Percentiles rank a stretch among this genome's conserved stretches.
These are phyloP conservation scores for Perca schrenkii DNA, from an alignment of 2,113 vertebrate genomes.

Conservation along the genomic window DNA sequence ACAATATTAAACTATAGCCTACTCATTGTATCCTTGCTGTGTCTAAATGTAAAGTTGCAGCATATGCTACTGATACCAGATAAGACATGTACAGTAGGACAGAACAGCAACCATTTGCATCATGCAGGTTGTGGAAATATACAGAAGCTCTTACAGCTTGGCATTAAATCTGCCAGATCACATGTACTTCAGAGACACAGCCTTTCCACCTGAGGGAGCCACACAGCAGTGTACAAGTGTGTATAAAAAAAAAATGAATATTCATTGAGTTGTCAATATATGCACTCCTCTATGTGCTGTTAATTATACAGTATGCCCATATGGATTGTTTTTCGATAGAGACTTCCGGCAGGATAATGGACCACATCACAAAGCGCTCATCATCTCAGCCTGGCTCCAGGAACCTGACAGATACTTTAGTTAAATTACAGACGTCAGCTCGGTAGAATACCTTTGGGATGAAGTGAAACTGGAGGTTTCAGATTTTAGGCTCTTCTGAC, in stretches of 20 bases:
- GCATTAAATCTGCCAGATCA: neutral
- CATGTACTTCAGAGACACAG: neutral
- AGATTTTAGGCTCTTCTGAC: neutral
- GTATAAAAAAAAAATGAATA: neutral
- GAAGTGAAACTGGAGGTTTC: neutral
- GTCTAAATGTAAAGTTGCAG: neutral
- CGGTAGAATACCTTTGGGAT: neutral
- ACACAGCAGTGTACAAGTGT: neutral
- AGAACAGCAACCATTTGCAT: neutral
- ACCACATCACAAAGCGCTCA: neutral
- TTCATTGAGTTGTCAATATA: neutral
- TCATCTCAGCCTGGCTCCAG: constrained; percentile 6
- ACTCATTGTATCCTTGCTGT: neutral
- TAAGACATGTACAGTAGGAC: neutral
- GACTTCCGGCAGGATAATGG: neutral
- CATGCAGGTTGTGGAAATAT: neutral
- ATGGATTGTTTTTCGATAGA: neutral
- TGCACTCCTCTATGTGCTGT: neutral
- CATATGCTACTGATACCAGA: neutral
- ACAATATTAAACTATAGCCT: neutral
- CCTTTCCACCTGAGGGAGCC: neutral
- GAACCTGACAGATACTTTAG: neutral
- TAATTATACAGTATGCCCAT: neutral
- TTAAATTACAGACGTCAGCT: neutral
- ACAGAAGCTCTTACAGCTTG: neutral